Evolutionary conservation across 1,140 invertebrate genomes (phyloP).

Genomic region (Drepana arcuata): DNA sequence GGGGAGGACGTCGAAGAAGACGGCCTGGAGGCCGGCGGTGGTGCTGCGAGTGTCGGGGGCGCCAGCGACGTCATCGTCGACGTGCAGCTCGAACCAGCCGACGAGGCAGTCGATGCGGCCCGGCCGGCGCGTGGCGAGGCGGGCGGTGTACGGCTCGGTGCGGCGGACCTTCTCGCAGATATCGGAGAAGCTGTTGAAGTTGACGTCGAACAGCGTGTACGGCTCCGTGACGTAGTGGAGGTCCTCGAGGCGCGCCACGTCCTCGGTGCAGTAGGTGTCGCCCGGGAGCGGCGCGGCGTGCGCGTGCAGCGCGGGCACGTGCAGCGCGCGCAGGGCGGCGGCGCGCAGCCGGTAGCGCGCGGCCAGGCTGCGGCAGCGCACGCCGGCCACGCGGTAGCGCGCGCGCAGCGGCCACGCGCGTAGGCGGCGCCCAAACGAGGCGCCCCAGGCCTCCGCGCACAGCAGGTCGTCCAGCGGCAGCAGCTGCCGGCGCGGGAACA

Average conservation of each 20-base stretch:
- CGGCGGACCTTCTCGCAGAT: no score
- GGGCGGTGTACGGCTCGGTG: not conserved
- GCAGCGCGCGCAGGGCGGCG: no score
- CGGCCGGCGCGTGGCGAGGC: not conserved
- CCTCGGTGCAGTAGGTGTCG: not conserved
- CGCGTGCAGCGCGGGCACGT: constrained; percentile 1
- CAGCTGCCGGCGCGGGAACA: constrained; percentile 1
- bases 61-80: constrained; percentile 74
- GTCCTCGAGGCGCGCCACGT: no score
- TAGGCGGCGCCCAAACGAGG: no score
- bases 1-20: no score
- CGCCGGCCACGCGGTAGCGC: no score
- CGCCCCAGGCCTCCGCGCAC: not conserved
- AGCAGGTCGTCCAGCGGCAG: constrained; percentile 2
- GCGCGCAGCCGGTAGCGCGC: no score
- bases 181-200: no score
- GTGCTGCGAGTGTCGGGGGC: constrained; percentile 32
- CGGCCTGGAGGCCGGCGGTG: no score
- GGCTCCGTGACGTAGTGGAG: not conserved
- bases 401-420: no score
- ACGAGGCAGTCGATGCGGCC: constrained; percentile 73
- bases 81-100: constrained; percentile 78
- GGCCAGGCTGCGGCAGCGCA: no score
- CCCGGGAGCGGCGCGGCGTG: not conserved
- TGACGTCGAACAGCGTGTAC: no score